Evolutionary conservation across 2,113 vertebrate genomes (phyloP).

Genomic region (Oryzias woworae): DNA sequence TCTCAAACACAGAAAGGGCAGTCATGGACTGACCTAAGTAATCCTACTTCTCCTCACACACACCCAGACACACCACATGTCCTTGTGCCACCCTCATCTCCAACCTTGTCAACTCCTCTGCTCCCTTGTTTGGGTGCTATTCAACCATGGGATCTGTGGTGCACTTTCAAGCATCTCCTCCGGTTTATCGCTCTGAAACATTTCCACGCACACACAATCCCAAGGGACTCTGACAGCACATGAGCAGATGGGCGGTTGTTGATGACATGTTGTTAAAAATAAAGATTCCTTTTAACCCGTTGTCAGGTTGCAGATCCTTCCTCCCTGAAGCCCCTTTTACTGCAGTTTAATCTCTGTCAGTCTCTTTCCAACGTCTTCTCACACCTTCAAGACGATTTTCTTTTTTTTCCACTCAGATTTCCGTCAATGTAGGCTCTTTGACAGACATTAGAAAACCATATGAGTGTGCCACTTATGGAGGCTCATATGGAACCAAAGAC

Average conservation of each 20-base stretch:
- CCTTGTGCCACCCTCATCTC: conserved; percentile 44
- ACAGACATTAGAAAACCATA: conserved; percentile 15
- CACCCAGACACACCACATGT: conserved; percentile 18
- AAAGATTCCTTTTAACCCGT: conserved; percentile 74
- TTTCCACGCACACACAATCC: conserved; percentile 45
- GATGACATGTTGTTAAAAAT: conserved; percentile 78
- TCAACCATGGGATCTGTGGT: conserved; percentile 65
- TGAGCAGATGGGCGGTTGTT: conserved; percentile 75
- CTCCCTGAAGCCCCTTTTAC: conserved; percentile 17
- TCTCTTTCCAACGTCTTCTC: conserved; percentile 23
- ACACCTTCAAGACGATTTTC: conserved; percentile 9
- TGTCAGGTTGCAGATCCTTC: conserved; percentile 42
- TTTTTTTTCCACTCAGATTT: not conserved
- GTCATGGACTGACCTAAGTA: conserved; percentile 51
- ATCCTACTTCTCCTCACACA: conserved; percentile 40
- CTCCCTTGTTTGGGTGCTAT: conserved; percentile 39
- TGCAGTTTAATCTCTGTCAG: conserved; percentile 34
- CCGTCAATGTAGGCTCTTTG: conserved; percentile 6
- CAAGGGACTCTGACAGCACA: conserved; percentile 63
- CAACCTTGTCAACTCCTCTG: conserved; percentile 50
- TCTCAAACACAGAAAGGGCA: conserved; percentile 50
- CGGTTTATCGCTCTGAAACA: conserved; percentile 11
- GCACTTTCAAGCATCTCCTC: conserved; percentile 32
- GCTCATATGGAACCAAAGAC: conserved; percentile 20
- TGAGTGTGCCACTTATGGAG: conserved; percentile 27